Evolutionary conservation across 2,797 vertebrate genomes (phyloP).

Genomic region (Phrynocephalus forsythii): DNA sequence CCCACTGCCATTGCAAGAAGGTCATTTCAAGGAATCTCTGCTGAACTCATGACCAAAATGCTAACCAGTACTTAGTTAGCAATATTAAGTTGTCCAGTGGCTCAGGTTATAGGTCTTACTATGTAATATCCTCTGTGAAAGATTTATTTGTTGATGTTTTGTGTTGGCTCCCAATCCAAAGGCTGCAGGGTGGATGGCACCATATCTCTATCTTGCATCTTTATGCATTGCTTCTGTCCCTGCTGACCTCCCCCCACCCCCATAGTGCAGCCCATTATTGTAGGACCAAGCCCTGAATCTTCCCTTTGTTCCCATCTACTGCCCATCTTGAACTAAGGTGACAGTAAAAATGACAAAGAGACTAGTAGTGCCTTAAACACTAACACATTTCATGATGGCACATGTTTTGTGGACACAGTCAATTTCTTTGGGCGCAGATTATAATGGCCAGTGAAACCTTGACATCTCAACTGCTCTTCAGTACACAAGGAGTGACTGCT

Average conservation of each 20-base stretch:
- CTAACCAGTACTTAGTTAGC: not conserved
- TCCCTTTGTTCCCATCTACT: not conserved
- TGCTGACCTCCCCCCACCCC: not conserved
- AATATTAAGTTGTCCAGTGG: not conserved
- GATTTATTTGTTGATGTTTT: not conserved
- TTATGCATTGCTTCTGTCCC: not conserved
- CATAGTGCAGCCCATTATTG: not conserved
- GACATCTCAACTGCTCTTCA: not conserved
- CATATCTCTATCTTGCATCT: not conserved
- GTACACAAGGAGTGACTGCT: not conserved
- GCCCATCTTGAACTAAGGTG: not conserved
- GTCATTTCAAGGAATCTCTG: conserved; percentile 2
- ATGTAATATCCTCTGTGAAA: not conserved
- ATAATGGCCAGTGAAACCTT: not conserved
- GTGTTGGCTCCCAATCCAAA: not conserved
- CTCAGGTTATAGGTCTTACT: not conserved
- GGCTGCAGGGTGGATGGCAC: not conserved
- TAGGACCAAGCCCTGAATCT: not conserved
- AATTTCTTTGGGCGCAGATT: not conserved
- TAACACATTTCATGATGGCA: not conserved
- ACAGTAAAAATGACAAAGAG: not conserved
- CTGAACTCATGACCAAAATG: conserved; percentile 1
- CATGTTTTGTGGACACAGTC: not conserved
- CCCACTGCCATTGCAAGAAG: not conserved
- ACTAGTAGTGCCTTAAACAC: not conserved